These are phyloP conservation scores for Lepidochrysops patricia DNA, from an alignment of 2,888 invertebrate genomes.

Conservation along the genomic window DNA sequence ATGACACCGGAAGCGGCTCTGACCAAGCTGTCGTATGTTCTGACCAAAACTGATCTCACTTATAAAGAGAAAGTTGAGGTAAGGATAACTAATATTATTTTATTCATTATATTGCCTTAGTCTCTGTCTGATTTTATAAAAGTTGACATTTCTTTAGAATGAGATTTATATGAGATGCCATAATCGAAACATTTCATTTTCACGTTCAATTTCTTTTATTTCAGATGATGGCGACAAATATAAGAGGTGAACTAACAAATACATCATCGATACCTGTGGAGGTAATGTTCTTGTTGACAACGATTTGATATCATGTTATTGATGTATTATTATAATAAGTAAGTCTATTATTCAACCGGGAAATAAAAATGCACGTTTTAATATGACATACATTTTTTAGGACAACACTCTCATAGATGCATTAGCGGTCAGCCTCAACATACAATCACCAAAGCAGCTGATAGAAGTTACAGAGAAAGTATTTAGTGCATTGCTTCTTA, in stretches of 20 bases:
- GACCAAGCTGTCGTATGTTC: conserved; percentile 91
- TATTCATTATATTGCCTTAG: background rate
- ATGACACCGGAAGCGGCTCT: conserved; percentile 97
- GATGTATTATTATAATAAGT: too few relatives aligned
- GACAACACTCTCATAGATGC: conserved; percentile 72
- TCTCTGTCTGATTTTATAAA: too few relatives aligned
- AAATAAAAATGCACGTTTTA: too few relatives aligned
- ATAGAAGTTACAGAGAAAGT: conserved; percentile 58
- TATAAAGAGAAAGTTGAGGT: conserved; percentile 78
- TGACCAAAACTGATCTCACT: conserved; percentile 83
- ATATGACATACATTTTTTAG: conserved; percentile 31
- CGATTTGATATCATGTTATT: too few relatives aligned
- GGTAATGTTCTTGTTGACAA: conserved; percentile 32
- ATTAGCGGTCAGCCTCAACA: conserved; percentile 68
- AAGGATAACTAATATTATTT: conserved; percentile 24
- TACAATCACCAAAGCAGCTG: conserved; percentile 63
- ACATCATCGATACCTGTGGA: conserved; percentile 43
- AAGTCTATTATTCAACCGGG: too few relatives aligned
- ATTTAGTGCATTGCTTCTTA: conserved; percentile 49
- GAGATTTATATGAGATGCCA: too few relatives aligned
- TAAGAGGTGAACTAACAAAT: conserved; percentile 86
- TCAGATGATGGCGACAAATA: conserved; percentile 84
- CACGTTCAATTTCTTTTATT: too few relatives aligned
- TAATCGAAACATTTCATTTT: too few relatives aligned
- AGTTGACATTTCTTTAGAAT: too few relatives aligned